Conservation (phyloP, 2,797 vertebrate species). For the Coccyzus lansbergi region DNA sequence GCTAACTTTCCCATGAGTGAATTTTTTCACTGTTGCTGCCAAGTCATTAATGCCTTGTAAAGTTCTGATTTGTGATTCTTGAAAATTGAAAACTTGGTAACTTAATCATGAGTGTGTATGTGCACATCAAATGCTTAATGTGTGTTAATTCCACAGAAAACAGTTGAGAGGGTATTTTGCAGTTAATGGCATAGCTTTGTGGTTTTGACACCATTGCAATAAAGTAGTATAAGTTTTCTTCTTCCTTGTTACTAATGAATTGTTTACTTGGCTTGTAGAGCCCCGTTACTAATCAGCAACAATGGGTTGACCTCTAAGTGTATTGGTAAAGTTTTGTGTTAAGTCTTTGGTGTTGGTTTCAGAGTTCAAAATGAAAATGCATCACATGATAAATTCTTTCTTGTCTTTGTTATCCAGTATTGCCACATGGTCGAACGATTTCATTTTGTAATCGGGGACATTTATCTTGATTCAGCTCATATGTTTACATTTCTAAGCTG, state of each 20-base stretch:
- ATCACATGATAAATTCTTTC: neutral
- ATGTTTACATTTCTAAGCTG: neutral
- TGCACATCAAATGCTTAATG: neutral
- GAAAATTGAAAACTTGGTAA: neutral
- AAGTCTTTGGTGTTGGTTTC: neutral
- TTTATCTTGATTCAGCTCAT: neutral
- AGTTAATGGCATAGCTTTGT: neutral
- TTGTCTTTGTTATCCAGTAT: neutral
- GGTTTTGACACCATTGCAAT: neutral
- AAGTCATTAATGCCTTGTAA: neutral
- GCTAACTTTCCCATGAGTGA: neutral
- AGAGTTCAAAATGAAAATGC: neutral
- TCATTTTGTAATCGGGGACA: neutral
- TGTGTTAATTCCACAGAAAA: neutral
- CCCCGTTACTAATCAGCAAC: neutral
- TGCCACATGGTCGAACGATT: neutral
- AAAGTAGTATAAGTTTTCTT: neutral
- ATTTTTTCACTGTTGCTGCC: neutral
- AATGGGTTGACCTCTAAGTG: neutral
- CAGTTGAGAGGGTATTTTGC: neutral
- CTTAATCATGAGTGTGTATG: neutral
- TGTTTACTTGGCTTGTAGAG: neutral
- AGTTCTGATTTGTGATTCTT: neutral
- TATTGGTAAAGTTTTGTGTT: neutral
- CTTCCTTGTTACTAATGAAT: neutral